Percentiles rank a stretch among this genome's conserved stretches.
Evolutionary conservation across 2,888 invertebrate species (phyloP).

Genomic region (Hypsopygia costalis): DNA sequence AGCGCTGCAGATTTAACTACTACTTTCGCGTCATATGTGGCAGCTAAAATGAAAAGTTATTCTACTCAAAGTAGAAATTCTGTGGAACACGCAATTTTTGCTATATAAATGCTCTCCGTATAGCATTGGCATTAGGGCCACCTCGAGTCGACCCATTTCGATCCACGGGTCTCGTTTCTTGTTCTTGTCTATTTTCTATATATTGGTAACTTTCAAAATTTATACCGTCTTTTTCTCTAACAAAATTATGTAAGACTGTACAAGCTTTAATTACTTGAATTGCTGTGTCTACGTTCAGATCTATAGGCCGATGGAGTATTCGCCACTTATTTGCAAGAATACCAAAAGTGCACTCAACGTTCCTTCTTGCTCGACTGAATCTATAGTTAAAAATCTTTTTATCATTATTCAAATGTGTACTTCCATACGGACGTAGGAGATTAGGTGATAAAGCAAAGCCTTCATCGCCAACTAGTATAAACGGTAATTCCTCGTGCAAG

Average conservation of each 20-base stretch:
- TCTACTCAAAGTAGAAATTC: neutral
- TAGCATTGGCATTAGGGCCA: conserved; percentile 27
- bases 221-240: conserved; percentile 18
- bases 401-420: conserved; percentile 25
- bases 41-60: neutral
- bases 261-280: conserved; percentile 24
- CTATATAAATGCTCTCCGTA: conserved; percentile 22
- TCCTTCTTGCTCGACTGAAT: conserved; percentile 32
- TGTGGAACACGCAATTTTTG: conserved; percentile 12
- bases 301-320: conserved; percentile 8
- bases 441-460: too few relatives aligned
- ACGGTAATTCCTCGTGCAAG: conserved; percentile 11
- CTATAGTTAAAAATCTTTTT: conserved; percentile 35
- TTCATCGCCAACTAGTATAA: conserved; percentile 22
- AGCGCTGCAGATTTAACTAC: neutral
- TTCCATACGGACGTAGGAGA: conserved; percentile 23
- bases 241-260: conserved; percentile 25
- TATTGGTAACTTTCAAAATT: conserved; percentile 25
- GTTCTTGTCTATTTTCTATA: conserved; percentile 25
- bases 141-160: conserved; percentile 22
- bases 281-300: conserved; percentile 17
- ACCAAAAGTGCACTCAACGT: conserved; percentile 25
- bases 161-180: conserved; percentile 25
- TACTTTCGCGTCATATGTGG: neutral
- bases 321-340: conserved; percentile 2